Evolutionary conservation across 2,888 invertebrate genomes (phyloP), one percentile per base, ranked within the genome.

Genomic region (Ethmia dodecea): DNA sequence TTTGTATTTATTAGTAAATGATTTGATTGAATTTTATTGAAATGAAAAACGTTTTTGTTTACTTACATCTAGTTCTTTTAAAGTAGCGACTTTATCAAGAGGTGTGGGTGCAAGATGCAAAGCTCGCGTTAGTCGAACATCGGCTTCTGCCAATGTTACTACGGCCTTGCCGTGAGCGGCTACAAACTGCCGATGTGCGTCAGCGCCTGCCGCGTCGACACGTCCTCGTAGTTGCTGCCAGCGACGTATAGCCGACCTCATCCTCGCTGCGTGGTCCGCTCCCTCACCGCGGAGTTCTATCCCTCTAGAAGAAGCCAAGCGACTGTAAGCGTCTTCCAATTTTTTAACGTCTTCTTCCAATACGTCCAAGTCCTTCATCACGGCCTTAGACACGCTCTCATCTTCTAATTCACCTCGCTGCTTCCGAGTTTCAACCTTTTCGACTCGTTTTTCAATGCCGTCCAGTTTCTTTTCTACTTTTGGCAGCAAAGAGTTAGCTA

Each of bases 81-180:
- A 72, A 44, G 55, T 86, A 49, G 52, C 87, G 40, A 29, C 76
- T 51, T 63, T 83, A 58, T 69, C 88, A 47, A 52, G 76, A 45
- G 56, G 88, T 54, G 46, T 71, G 43, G 83, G 84, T 0, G 89
- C 78, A 1, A 93, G 77, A 49, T 91, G 91, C 52, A 93, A 87
- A 2, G 93, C 71, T 37, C 93, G 88, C 0, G 93, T 93, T 10
- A 95, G 73, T 22, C 91, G 83, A 0, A 92, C 91, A 52, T 94
- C 93, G 0, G 93, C 88, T 49, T 91, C 90, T 0, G 92, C 91
- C 13, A 95, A 68, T 2, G 90, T 89, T 8, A 93, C 88, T 0
- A 94, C 88, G 0, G 93, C 91, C 16, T 88, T 88, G 3, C 92
- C 90, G 39, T 94, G 94, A 9, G 91, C 91, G 2, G 89, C 87